Base-by-base conservation (phyloP, 2,797 vertebrate species). In the Channallabes apus region DNA sequence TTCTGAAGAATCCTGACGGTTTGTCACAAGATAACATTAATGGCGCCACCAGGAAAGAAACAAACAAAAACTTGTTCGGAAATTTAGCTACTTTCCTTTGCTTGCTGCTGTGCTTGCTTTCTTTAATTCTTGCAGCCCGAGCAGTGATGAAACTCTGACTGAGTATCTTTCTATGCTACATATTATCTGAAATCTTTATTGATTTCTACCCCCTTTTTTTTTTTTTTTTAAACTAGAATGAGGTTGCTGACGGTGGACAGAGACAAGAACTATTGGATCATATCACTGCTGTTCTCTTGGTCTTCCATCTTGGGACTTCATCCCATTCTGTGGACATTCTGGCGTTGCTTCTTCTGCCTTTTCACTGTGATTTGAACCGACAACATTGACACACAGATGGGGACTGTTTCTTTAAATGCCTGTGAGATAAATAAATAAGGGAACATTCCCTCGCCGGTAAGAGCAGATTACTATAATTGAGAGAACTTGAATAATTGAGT, bases 391-490 rank as follows among this genome's bases (percentile, higher is more conserved):
- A 84, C 54, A 72, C 67, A 87, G 75, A 87, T 81, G 82, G 84
- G 84, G 87, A 86, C 84, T 83, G 84, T 85, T 86, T 84, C 77
- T 69, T 29, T 85, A 27, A 86, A 84, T 82, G 75, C 80, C 85
- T 86, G 69, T 81, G 65, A 86, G 80, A 85, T 86, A 86, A 87
- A 86, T 86, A 86, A 86, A 62, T 82, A 84, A 85, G 58, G 73
- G 81, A 88, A 86, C 84, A 88, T 86, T 88, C 85, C 84, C 72
- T 82, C 41, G 2, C 82, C 22, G 72, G 82, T 88, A 85, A 80
- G 85, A 54, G 87, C 82, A 77, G 51, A 59, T 85, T 80, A 71
- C 46, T 84, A 64, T 82, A 38, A 83, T 51, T 12, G 46, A 51
- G 11, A 51, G 11, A 51, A 14, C 11, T 67, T 54, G 0, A 24